Evolutionary conservation across 2,888 invertebrate species (phyloP).

Genomic region (Caenorhabditis zanzibari): DNA sequence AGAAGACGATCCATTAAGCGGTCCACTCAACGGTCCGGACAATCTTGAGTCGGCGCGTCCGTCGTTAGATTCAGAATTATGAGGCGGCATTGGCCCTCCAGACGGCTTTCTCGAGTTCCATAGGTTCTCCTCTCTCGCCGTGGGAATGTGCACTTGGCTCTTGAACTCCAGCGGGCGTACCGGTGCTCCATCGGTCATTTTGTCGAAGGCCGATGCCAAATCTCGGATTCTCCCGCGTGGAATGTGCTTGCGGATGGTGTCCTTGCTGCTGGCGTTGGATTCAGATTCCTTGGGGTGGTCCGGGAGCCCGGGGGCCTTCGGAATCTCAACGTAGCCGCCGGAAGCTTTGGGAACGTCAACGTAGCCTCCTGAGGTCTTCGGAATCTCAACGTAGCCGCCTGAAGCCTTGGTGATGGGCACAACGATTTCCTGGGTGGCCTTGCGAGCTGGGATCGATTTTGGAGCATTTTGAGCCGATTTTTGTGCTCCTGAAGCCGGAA

Average conservation of each 20-base stretch:
- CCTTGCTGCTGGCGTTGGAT: neutral
- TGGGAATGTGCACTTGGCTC: conserved; percentile 16
- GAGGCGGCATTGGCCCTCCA: neutral
- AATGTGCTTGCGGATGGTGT: conserved; percentile 53
- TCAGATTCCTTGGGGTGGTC: neutral
- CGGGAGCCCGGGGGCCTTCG: neutral
- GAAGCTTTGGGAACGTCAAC: conserved; percentile 8
- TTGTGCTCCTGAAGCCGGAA: neutral
- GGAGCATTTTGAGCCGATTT: too few relatives aligned
- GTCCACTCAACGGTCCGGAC: neutral
- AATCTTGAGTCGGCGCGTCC: neutral
- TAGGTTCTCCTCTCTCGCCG: neutral
- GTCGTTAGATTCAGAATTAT: neutral
- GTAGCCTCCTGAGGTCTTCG: neutral
- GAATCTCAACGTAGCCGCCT: neutral
- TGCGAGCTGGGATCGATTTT: neutral
- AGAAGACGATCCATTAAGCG: conserved; percentile 3
- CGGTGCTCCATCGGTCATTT: neutral
- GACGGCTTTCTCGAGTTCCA: neutral
- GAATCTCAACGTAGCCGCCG: neutral
- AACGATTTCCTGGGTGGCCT: neutral
- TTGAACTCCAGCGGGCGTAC: conserved; percentile 19
- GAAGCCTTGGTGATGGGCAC: neutral
- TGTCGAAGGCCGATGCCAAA: conserved; percentile 51
- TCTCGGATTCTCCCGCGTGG: conserved; percentile 61